Evolutionary conservation across 2,888 invertebrate genomes (phyloP), one percentile per base, ranked within the genome.

Genomic region (Branchellion lobata): DNA sequence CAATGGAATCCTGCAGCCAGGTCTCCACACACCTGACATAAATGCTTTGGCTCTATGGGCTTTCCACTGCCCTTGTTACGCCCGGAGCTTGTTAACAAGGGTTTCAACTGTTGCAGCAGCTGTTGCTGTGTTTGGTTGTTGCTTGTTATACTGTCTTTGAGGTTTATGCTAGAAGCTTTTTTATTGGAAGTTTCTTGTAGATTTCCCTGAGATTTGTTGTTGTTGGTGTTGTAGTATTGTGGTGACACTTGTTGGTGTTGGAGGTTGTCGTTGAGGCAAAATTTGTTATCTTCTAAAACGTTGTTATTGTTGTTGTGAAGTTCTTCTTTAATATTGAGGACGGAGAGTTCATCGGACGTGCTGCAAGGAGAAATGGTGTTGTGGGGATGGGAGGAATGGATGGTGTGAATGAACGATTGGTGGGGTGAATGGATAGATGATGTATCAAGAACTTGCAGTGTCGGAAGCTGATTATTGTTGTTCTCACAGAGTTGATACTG

Each of bases 1-100:
- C 87, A 87, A 83, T 87, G 86, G 82, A 86, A 87, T 0, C 87
- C 87, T 1, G 86, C 86, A 3, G 87, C 85, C 1, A 84, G 76
- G 74, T 86, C 86, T n/a, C 85, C 86, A 81, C 87, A 87, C 68
- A 87, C 86, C 81, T 86, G 86, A 79, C 87, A 87, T n/a, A 57
- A 79, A 47, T 83, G 81, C 65, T 79, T 79, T 21, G 83, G 83
- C 51, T 83, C 83, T 47, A 78, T 74, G 18, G 81, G 75, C 51
- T 82, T 82, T 3, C 83, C 81, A 24, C 74, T 71, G 36, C 83
- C 83, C 27, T 79, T 76, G 79, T 83, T 83, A 1, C 83, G 71
- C 1, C 83, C 83, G 0, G 83, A 82, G 1, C 80, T 80, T 21
- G 83, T 83, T 57, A 82, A 76, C 24, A 72, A 47, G 3, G 79